Conservation (phyloP, 2,113 vertebrate species). For the Pachyramphus minor region DNA sequence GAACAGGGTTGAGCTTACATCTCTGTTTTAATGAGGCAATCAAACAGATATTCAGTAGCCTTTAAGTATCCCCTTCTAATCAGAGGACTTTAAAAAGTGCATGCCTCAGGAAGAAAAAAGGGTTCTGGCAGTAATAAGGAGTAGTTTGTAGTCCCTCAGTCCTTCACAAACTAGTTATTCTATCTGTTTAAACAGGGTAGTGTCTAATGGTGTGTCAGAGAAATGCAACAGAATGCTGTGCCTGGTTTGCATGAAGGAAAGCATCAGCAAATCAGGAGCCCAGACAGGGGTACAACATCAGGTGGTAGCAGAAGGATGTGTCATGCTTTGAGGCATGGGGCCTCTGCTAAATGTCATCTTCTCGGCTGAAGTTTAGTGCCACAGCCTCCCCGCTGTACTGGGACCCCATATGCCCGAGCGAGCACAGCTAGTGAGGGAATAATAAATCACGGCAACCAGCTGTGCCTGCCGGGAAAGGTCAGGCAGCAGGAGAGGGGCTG, state of each 20-base stretch:
- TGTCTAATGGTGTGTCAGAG: not conserved
- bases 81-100: not conserved
- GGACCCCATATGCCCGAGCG: fast-evolving
- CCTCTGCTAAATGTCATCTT: not conserved
- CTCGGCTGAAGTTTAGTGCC: fast-evolving
- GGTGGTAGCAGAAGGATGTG: not conserved
- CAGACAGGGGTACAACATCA: not conserved
- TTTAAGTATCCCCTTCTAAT: not conserved
- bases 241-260: not conserved
- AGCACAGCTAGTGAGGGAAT: not conserved
- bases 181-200: not conserved
- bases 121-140: not conserved
- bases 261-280: not conserved
- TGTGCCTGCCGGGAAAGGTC: constrained; percentile 1
- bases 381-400: not conserved
- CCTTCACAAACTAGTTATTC: not conserved
- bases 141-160: not conserved
- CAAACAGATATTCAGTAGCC: not conserved
- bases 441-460: not conserved
- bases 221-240: not conserved
- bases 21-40: not conserved
- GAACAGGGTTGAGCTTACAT: not conserved
- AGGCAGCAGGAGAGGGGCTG: not conserved
- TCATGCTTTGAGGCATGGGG: not conserved
- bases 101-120: not conserved